Conservation (phyloP, 2,113 vertebrate genomes). For the Colossoma macropomum region DNA sequence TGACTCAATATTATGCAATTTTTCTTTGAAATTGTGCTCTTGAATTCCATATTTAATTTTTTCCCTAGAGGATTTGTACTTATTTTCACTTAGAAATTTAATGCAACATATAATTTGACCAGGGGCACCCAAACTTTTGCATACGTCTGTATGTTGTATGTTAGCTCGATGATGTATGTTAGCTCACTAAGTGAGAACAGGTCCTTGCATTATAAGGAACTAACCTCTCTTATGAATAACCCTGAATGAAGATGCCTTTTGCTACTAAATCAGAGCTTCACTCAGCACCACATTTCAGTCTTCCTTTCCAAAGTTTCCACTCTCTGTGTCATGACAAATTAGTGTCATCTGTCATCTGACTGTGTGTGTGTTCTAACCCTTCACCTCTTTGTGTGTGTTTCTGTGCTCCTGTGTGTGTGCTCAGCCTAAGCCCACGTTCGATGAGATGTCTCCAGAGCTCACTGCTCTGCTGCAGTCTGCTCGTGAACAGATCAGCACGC, state of each 20-base stretch:
- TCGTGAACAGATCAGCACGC: conserved; percentile 74
- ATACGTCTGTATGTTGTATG: neutral
- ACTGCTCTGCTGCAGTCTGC: conserved; percentile 65
- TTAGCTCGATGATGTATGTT: neutral
- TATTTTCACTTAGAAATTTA: too few species aligned
- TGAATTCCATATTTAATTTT: too few species aligned
- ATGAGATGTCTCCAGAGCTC: conserved; percentile 67
- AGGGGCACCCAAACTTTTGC: neutral
- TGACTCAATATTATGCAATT: too few species aligned
- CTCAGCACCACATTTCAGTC: neutral
- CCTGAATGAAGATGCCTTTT: conserved; percentile 23
- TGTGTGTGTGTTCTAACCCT: conserved; percentile 44
- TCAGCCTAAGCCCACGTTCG: conserved; percentile 82
- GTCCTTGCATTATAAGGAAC: neutral
- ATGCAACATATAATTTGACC: too few species aligned
- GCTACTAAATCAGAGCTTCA: neutral
- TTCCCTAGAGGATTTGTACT: too few species aligned
- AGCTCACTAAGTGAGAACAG: neutral
- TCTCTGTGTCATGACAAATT: conserved; percentile 10
- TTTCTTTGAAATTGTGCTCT: too few species aligned
- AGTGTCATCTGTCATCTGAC: neutral
- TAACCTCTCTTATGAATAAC: conserved; percentile 62
- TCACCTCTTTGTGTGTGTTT: conserved; percentile 54
- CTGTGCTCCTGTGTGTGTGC: conserved; percentile 47
- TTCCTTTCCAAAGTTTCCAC: neutral